Evolutionary conservation across 2,888 invertebrate genomes (phyloP).

Genomic region (Nomada fucata): DNA sequence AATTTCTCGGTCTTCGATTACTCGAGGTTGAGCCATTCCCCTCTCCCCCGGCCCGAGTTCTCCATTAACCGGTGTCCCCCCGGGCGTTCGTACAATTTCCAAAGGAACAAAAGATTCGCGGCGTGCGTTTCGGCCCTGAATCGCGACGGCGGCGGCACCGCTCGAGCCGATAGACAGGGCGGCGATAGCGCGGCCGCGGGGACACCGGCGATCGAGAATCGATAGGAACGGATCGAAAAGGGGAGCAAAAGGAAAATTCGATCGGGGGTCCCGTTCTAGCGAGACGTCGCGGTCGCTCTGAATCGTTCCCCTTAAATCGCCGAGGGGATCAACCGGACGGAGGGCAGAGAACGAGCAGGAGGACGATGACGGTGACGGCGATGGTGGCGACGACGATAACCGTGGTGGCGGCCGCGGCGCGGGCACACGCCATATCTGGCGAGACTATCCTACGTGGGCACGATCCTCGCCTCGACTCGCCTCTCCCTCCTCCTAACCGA

Average conservation of each 20-base stretch:
- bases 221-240: neutral
- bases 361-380: constrained; percentile 65
- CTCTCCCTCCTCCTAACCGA: constrained; percentile 69
- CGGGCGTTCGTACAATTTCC: constrained; percentile 46
- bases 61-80: constrained; percentile 56
- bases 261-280: neutral
- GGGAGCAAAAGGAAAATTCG: neutral
- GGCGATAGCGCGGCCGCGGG: neutral
- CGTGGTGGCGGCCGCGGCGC: constrained; percentile 73
- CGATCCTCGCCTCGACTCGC: constrained; percentile 74
- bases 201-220: too few relatives aligned
- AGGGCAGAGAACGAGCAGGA: constrained; percentile 43
- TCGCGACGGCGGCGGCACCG: neutral
- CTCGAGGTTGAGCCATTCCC: constrained; percentile 36
- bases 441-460: constrained; percentile 82
- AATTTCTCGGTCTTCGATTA: constrained; percentile 62
- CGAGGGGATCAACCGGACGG: constrained; percentile 6
- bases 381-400: constrained; percentile 58
- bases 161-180: constrained; percentile 4
- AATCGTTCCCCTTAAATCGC: constrained; percentile 42
- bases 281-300: constrained; percentile 16
- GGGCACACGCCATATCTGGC: constrained; percentile 83
- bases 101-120: constrained; percentile 36
- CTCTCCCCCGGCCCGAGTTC: constrained; percentile 22
- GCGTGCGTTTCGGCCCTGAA: constrained; percentile 3